phyloP scores from a whole-genome alignment of 2,797 vertebrate genomes.

The Rousettus madagascariensis region DNA sequence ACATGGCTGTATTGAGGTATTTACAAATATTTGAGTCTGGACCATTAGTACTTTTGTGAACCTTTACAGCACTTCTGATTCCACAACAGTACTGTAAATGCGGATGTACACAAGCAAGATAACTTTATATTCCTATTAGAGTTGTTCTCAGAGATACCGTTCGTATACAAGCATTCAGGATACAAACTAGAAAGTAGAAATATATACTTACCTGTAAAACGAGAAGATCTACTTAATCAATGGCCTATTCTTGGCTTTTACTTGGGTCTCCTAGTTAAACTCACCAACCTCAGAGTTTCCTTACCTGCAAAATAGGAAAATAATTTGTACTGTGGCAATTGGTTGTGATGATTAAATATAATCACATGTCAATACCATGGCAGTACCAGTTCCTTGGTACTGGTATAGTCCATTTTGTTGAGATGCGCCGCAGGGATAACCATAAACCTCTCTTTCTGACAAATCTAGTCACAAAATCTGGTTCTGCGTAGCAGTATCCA shows the following conservation, averaged over 20 bases:
- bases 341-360: conserved; percentile 19
- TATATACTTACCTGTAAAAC: conserved; percentile 46
- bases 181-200: conserved; percentile 48
- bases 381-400: neutral
- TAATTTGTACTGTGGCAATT: conserved; percentile 3
- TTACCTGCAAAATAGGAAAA: conserved; percentile 17
- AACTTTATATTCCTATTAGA: conserved; percentile 22
- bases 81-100: neutral
- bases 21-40: conserved; percentile 50
- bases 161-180: neutral
- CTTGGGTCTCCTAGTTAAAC: conserved; percentile 12
- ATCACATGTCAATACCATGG: conserved; percentile 38
- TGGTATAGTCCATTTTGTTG: neutral
- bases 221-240: conserved; percentile 10
- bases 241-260: conserved; percentile 43
- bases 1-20: neutral
- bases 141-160: conserved; percentile 13
- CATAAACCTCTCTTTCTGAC: conserved; percentile 2
- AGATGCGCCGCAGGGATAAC: neutral
- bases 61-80: conserved; percentile 28
- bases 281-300: conserved; percentile 23
- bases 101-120: conserved; percentile 33
- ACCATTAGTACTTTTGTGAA: neutral
- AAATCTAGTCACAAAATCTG: conserved; percentile 49
- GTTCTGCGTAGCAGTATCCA: neutral